These are phyloP conservation scores for Lasioglossum pauxillum DNA, from an alignment of 2,888 invertebrate genomes.

Conservation along the genomic window DNA sequence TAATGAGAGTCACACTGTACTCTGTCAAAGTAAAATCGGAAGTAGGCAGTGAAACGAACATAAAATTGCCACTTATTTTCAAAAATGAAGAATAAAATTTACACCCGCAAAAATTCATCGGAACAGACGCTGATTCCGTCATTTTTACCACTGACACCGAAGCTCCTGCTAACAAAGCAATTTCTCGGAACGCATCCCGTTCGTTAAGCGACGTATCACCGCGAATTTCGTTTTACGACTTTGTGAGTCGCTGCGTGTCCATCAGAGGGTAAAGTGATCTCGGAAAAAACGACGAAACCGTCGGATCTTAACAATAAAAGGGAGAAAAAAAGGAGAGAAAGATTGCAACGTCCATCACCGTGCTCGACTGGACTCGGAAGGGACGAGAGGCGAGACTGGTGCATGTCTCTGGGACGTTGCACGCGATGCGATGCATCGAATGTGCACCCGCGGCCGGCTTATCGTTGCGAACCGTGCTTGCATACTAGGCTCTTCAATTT, in stretches of 20 bases:
- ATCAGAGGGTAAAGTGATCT: conserved; percentile 3
- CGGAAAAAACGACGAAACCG: not conserved
- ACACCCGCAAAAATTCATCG: not conserved
- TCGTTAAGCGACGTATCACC: conserved; percentile 8
- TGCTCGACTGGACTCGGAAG: conserved; percentile 3
- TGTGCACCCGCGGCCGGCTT: conserved; percentile 27
- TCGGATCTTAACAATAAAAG: not conserved
- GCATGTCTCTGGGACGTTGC: conserved; percentile 53
- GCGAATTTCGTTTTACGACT: conserved; percentile 13
- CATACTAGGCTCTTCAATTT: not conserved
- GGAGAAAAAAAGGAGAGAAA: conserved; percentile 8
- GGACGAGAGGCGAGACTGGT: conserved; percentile 32
- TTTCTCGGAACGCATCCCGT: conserved; percentile 14
- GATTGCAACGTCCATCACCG: conserved; percentile 7
- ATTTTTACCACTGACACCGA: not conserved
- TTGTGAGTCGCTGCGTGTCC: conserved; percentile 9
- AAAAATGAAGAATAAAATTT: not conserved
- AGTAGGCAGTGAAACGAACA: too few species aligned
- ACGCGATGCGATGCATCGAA: conserved; percentile 72
- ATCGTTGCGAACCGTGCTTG: not conserved
- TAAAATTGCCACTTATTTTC: too few species aligned
- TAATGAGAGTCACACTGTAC: too few species aligned
- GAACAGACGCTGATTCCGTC: not conserved
- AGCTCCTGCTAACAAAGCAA: not conserved
- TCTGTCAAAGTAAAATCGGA: too few species aligned